Conservation (phyloP, 2,888 invertebrate genomes). For the Aplocera efformata region DNA sequence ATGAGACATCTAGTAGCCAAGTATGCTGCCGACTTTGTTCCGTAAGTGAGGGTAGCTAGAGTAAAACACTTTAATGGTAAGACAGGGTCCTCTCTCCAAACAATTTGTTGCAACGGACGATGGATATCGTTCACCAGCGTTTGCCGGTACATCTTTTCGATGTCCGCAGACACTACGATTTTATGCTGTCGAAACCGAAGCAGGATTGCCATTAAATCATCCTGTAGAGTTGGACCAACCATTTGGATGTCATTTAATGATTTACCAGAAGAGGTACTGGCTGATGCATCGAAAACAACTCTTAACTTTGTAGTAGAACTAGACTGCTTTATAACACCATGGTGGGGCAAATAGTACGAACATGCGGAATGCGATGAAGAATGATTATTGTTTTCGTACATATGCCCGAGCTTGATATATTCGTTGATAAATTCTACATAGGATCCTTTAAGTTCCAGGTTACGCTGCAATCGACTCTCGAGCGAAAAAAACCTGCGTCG, state of each 20-base stretch:
- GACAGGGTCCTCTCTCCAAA: slow-evolving; percentile 24
- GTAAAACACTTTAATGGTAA: slow-evolving; percentile 14
- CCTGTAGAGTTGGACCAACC: slow-evolving; percentile 23
- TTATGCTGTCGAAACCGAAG: slow-evolving; percentile 26
- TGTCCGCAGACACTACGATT: slow-evolving; percentile 22
- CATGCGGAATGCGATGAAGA: background rate
- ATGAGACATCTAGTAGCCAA: background rate
- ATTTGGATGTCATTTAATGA: slow-evolving; percentile 27
- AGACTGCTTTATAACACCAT: slow-evolving; percentile 26
- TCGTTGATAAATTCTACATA: background rate
- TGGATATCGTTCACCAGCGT: slow-evolving; percentile 14
- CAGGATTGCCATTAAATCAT: slow-evolving; percentile 26
- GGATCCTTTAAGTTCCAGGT: background rate
- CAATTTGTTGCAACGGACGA: slow-evolving; percentile 25
- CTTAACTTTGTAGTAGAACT: slow-evolving; percentile 30
- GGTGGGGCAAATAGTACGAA: slow-evolving; percentile 33
- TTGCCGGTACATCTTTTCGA: slow-evolving; percentile 26
- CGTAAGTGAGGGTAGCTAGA: slow-evolving; percentile 28
- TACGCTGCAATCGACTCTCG: background rate
- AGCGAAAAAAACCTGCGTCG: background rate
- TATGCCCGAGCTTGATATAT: background rate
- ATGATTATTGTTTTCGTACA: background rate
- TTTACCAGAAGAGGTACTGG: slow-evolving; percentile 18
- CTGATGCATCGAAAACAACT: slow-evolving; percentile 33
- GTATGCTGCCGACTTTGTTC: slow-evolving; percentile 20